These are phyloP conservation scores for Oxystoma pomonae DNA, from an alignment of 2,888 invertebrate genomes.

Conservation along the genomic window DNA sequence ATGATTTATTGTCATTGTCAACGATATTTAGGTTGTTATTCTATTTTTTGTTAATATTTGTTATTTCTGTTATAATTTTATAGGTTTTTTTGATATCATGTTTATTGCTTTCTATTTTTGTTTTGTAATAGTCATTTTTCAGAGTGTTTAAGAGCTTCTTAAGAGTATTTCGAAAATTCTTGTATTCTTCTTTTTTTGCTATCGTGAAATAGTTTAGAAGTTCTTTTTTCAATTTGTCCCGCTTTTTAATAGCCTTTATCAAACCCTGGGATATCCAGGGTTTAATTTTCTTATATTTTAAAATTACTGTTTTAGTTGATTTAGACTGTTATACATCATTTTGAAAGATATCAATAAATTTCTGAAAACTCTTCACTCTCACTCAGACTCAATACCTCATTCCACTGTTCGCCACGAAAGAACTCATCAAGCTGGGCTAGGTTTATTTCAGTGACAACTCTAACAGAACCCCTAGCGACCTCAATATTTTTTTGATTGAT, in stretches of 20 bases:
- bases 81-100: too few relatives aligned
- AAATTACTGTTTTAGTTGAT: neutral
- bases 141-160: neutral
- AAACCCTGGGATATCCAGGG: neutral
- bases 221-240: neutral
- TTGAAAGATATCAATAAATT: neutral
- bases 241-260: neutral
- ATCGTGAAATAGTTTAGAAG: neutral
- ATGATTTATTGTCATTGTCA: neutral
- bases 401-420: neutral
- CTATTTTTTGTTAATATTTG: neutral
- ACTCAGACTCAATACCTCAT: neutral
- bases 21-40: neutral
- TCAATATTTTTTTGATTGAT: neutral
- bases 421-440: neutral
- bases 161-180: neutral
- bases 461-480: neutral
- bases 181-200: neutral
- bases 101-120: neutral
- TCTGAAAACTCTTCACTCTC: neutral
- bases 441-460: neutral
- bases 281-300: neutral
- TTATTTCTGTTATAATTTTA: neutral
- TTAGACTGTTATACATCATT: neutral
- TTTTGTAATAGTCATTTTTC: neutral